Percentiles rank a stretch among this genome's conserved stretches.
phyloP scores from a whole-genome alignment of 2,888 invertebrate genomes.

The Malthinus seriepunctatus region DNA sequence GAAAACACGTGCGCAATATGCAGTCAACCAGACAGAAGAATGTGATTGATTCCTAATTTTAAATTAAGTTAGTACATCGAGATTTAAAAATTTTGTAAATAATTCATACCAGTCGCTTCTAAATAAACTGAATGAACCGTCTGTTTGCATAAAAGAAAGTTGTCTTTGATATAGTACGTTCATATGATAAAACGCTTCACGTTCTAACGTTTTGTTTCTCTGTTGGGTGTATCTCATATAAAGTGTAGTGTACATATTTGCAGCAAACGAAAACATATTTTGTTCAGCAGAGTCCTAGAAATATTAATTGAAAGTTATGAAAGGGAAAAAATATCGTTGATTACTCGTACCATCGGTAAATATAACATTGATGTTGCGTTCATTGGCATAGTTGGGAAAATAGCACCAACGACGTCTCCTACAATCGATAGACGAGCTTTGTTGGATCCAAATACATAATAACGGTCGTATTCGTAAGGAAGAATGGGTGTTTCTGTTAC shows the following conservation, averaged over 20 bases:
- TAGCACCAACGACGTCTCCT: constrained; percentile 91
- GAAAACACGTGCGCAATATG: constrained; percentile 85
- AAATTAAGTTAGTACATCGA: background rate
- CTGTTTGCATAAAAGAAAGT: constrained; percentile 85
- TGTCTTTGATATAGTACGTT: constrained; percentile 90
- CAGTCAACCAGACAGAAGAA: constrained; percentile 90
- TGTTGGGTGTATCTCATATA: constrained; percentile 93
- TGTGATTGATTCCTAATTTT: constrained; percentile 76
- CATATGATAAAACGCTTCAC: constrained; percentile 82
- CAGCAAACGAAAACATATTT: constrained; percentile 95
- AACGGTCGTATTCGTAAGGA: constrained; percentile 86
- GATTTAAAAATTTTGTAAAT: background rate
- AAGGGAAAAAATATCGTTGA: background rate
- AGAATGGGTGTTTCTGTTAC: constrained; percentile 92
- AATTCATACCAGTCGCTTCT: constrained; percentile 81
- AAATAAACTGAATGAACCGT: constrained; percentile 91
- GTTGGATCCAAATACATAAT: constrained; percentile 94
- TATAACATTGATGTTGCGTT: constrained; percentile 81
- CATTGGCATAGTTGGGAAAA: constrained; percentile 91
- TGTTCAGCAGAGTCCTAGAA: constrained; percentile 85
- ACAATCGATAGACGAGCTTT: constrained; percentile 79
- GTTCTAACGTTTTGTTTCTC: constrained; percentile 78
- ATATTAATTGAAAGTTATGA: constrained; percentile 8
- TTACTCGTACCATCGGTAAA: constrained; percentile 67
- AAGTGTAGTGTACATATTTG: constrained; percentile 86